Evolutionary conservation across 2,113 vertebrate species (phyloP).

Genomic region (Paratilapia polleni): DNA sequence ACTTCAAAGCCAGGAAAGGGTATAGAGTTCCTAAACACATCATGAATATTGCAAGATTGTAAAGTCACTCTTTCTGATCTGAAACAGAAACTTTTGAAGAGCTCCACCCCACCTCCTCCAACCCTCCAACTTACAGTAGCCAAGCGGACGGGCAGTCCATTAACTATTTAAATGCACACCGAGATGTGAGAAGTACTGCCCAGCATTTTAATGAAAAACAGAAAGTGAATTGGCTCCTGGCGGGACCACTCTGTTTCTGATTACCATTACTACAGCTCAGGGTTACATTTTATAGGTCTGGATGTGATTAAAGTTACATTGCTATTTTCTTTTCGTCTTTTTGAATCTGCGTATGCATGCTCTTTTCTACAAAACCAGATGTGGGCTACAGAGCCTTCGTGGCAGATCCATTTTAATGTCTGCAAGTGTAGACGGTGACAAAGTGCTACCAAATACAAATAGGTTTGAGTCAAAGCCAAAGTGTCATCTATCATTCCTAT

Average conservation of each 20-base stretch:
- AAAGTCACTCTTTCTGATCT: conserved; percentile 77
- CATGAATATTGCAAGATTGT: conserved; percentile 78
- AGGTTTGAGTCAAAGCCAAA: conserved; percentile 59
- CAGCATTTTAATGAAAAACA: conserved; percentile 80
- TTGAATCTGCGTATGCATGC: conserved; percentile 4
- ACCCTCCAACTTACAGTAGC: conserved; percentile 69
- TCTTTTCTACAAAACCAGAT: conserved; percentile 35
- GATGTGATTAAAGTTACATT: conserved; percentile 64
- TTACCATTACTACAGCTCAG: conserved; percentile 67
- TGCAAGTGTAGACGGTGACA: conserved; percentile 64
- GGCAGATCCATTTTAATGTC: conserved; percentile 49
- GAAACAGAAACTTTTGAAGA: conserved; percentile 76
- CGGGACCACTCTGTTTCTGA: conserved; percentile 72
- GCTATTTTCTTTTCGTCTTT: conserved; percentile 55
- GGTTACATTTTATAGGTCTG: conserved; percentile 61
- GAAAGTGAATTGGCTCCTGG: conserved; percentile 62
- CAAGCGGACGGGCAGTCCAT: conserved; percentile 73
- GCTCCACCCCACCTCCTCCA: conserved; percentile 27
- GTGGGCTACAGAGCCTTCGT: background rate
- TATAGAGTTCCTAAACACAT: conserved; percentile 78
- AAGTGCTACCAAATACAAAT: conserved; percentile 62
- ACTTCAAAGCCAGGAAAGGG: conserved; percentile 75
- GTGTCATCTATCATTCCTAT: conserved; percentile 63
- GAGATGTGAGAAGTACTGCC: conserved; percentile 73
- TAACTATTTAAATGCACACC: conserved; percentile 82